phyloP scores from a whole-genome alignment of 2,113 vertebrate species.

The Cephalopholis sonnerati region DNA sequence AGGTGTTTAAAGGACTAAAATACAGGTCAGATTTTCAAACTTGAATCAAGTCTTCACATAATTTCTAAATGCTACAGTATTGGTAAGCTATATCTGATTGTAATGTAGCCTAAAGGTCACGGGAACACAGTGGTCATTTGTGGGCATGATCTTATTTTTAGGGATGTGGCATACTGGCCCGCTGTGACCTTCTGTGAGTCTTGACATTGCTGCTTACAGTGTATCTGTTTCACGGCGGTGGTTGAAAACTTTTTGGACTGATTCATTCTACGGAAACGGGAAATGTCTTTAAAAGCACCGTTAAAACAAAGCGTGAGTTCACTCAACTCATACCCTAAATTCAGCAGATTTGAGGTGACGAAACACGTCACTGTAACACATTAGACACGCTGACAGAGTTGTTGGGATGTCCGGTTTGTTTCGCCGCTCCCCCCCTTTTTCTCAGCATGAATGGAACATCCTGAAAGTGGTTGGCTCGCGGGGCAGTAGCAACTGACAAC shows the following conservation, averaged over 20 bases:
- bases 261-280: constrained; percentile 31
- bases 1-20: neutral
- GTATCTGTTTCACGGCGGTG: constrained; percentile 56
- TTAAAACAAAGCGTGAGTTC: fast-evolving
- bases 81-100: constrained; percentile 5
- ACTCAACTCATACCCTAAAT: neutral
- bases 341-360: neutral
- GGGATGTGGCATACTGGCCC: constrained; percentile 40
- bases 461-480: constrained; percentile 55
- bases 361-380: neutral
- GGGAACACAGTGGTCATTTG: constrained; percentile 31
- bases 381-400: constrained; percentile 16
- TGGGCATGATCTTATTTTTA: constrained; percentile 56
- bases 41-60: neutral
- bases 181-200: constrained; percentile 51
- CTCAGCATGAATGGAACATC: constrained; percentile 75
- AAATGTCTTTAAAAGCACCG: neutral
- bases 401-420: constrained; percentile 39
- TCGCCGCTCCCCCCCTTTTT: constrained; percentile 17
- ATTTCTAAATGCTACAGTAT: constrained; percentile 11
- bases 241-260: constrained; percentile 51
- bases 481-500: constrained; percentile 63
- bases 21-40: neutral
- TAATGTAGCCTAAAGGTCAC: constrained; percentile 39
- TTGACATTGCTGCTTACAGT: constrained; percentile 20